These are phyloP conservation scores for Pseudanteris insignis DNA, from an alignment of 2,888 invertebrate genomes.

Conservation along the genomic window DNA sequence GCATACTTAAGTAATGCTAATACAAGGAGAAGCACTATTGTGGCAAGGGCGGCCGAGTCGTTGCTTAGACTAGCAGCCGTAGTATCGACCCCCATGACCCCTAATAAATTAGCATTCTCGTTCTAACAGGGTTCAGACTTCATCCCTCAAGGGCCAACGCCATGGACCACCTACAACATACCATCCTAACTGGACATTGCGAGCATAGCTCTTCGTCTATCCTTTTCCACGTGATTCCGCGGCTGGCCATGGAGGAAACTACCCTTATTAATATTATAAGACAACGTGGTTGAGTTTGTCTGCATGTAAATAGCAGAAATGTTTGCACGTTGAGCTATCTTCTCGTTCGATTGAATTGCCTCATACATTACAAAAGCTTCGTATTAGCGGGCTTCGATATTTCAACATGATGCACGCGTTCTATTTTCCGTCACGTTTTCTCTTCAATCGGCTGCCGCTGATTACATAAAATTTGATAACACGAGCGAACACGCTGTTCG, in stretches of 20 bases:
- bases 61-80: not conserved
- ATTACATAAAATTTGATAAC: slow-evolving; percentile 10
- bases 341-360: slow-evolving; percentile 30
- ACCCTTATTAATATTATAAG: slow-evolving; percentile 66
- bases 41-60: slow-evolving; percentile 10
- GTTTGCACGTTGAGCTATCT: slow-evolving; percentile 53
- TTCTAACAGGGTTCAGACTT: slow-evolving; percentile 65
- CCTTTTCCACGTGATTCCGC: slow-evolving; percentile 53
- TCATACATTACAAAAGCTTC: slow-evolving; percentile 12
- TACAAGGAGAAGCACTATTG: slow-evolving; percentile 15
- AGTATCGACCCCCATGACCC: slow-evolving; percentile 25
- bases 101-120: slow-evolving; percentile 66
- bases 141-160: slow-evolving; percentile 60
- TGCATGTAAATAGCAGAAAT: slow-evolving; percentile 59
- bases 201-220: slow-evolving; percentile 64
- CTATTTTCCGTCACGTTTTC: too few species aligned
- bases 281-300: slow-evolving; percentile 54
- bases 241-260: slow-evolving; percentile 60
- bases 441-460: not conserved
- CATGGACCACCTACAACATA: slow-evolving; percentile 62
- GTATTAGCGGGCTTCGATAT: slow-evolving; percentile 9
- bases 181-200: slow-evolving; percentile 65
- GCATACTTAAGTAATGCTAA: too few species aligned
- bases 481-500: slow-evolving; percentile 13
- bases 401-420: too few species aligned